These are phyloP conservation scores for Umimayanthus chanpuru DNA, from an alignment of 92 coral and sea anemone species.

Conservation along the genomic window DNA sequence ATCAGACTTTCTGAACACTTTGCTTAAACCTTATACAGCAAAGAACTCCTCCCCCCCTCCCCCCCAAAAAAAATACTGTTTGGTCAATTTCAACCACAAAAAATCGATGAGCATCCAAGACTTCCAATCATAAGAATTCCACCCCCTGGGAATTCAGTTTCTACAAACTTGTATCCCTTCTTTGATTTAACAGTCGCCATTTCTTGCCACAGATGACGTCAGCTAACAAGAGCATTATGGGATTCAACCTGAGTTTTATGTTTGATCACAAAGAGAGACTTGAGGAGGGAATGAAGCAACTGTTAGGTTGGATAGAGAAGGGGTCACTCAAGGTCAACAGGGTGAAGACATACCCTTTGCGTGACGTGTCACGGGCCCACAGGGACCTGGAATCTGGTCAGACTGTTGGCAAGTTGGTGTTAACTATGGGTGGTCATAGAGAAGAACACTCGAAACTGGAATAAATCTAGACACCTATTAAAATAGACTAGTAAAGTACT, in stretches of 20 bases:
- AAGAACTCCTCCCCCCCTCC: too few relatives aligned
- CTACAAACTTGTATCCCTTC: too few relatives aligned
- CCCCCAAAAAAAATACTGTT: too few relatives aligned
- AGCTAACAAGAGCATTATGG: slow-evolving; percentile 90
- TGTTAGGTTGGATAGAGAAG: slow-evolving; percentile 79
- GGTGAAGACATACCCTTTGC: slow-evolving; percentile 84
- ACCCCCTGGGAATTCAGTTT: too few relatives aligned
- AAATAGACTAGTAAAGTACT: too few relatives aligned
- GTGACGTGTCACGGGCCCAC: slow-evolving; percentile 84
- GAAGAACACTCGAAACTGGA: slow-evolving; percentile 18
- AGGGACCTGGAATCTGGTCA: slow-evolving; percentile 93
- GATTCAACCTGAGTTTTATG: slow-evolving; percentile 92
- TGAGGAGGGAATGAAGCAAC: slow-evolving; percentile 82
- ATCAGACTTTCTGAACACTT: too few relatives aligned
- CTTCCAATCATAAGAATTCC: too few relatives aligned
- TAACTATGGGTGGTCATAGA: slow-evolving; percentile 64
- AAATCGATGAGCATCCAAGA: too few relatives aligned
- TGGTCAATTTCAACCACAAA: too few relatives aligned
- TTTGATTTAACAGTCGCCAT: background rate
- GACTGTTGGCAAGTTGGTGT: slow-evolving; percentile 91
- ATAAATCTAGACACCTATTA: background rate
- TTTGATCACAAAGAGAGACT: slow-evolving; percentile 73
- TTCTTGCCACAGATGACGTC: slow-evolving; percentile 70
- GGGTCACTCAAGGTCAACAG: slow-evolving; percentile 79
- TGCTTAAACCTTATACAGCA: too few relatives aligned